A percentile compares a stretch with the other conserved stretches of the same genome.
Evolutionary conservation across 2,888 invertebrate species (phyloP).

Genomic region (Eilema sororculum): DNA sequence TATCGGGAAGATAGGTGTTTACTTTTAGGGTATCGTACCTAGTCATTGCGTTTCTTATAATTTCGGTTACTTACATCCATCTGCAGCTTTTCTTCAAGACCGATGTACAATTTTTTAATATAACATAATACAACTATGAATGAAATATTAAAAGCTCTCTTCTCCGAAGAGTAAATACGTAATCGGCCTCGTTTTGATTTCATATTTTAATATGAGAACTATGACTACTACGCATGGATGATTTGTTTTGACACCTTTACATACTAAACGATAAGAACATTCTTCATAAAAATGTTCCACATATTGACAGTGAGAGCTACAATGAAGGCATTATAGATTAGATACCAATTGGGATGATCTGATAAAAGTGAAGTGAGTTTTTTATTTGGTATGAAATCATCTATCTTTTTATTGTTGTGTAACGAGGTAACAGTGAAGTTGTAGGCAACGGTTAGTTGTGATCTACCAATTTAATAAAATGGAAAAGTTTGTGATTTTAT

Average conservation of each 20-base stretch:
- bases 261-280: neutral
- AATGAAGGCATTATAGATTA: neutral
- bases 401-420: neutral
- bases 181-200: too few relatives aligned
- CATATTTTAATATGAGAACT: too few relatives aligned
- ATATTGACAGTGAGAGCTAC: neutral
- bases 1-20: too few relatives aligned
- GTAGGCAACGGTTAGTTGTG: neutral
- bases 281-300: neutral
- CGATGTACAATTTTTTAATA: too few relatives aligned
- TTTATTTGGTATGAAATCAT: neutral
- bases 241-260: neutral
- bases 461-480: neutral
- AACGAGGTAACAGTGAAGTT: neutral
- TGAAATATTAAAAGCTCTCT: too few relatives aligned
- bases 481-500: neutral
- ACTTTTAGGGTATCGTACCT: too few relatives aligned
- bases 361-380: neutral
- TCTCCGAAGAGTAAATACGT: too few relatives aligned
- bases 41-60: too few relatives aligned
- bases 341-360: constrained; percentile 1
- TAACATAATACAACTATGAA: too few relatives aligned
- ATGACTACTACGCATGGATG: neutral
- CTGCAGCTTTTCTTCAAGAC: too few relatives aligned
- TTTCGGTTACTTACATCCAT: too few relatives aligned